Base-by-base conservation (phyloP, 1,140 invertebrate species). In the Solenopsis invicta region DNA sequence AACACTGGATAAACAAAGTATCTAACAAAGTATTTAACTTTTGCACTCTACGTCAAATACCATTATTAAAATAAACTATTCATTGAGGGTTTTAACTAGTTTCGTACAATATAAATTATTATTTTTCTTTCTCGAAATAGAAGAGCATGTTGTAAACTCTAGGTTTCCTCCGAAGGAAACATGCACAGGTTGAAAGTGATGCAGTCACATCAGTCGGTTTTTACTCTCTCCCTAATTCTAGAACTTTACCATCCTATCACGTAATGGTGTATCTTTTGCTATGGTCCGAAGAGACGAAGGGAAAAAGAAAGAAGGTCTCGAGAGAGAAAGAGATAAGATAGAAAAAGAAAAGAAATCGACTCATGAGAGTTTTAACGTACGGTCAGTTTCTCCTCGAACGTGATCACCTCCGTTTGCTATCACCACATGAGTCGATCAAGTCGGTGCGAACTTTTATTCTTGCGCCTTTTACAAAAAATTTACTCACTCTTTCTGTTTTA, bases 231-330 rank as follows among this genome's bases (percentile, higher is more conserved):
- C 61, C 67, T 37, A 84, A 59, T 84, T 84, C 66, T 86, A 67
- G 80, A 89, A 92, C 91, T 92, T 91, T 90, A 91, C 89, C 80
- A 80, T 84, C 88, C 88, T 91, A 93, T 94, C 93, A 89, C 94
- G 91, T 94, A 94, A 94, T 93, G 92, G 91, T 91, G 92, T 90
- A 94, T 93, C 90, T 94, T 94, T 94, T 93, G 89, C 90, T 89
- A 77, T 72, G 66, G 62, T 82, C 52, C 29, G 52, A 85, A 45
- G 41, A 52, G 59, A 18, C 56, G 67, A 67, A 59, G 4, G 41
- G 12, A 81, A 50, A 64, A 69, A 29, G 66, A 85, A 67, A 85
- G 64, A 8, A n/a, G 29, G 37, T 67, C 41, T 12, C 18, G 61
- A 69, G 66, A 71, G 81, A 72, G 48, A 21, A 18, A 21, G 52